Evolutionary conservation across 2,888 invertebrate species (phyloP).

Genomic region (Cataglyphis rosenhaueri): DNA sequence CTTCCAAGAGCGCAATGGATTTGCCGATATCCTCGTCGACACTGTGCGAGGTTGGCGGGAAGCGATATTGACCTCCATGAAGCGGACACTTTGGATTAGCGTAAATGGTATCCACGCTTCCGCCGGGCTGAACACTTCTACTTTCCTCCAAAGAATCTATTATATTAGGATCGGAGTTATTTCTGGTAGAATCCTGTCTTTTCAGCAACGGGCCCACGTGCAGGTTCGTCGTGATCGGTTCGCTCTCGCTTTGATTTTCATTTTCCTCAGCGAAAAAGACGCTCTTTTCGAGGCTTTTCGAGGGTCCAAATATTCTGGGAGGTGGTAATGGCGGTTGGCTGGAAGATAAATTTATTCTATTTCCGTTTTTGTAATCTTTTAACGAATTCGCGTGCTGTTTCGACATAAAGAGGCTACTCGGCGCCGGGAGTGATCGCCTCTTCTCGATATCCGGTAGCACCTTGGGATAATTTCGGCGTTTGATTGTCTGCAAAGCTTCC

Average conservation of each 20-base stretch:
- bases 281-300: slow-evolving; percentile 80
- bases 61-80: slow-evolving; percentile 68
- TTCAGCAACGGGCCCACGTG: slow-evolving; percentile 82
- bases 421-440: slow-evolving; percentile 82
- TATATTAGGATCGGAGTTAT: slow-evolving; percentile 78
- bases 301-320: slow-evolving; percentile 88
- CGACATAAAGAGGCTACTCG: slow-evolving; percentile 75
- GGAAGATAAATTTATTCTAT: slow-evolving; percentile 53
- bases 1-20: slow-evolving; percentile 57
- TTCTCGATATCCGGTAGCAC: slow-evolving; percentile 91
- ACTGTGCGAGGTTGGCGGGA: slow-evolving; percentile 62
- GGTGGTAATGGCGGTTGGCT: slow-evolving; percentile 88
- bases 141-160: slow-evolving; percentile 77
- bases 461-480: slow-evolving; percentile 93
- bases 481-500: slow-evolving; percentile 91
- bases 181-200: slow-evolving; percentile 75
- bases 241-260: slow-evolving; percentile 73
- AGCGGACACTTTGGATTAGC: slow-evolving; percentile 77
- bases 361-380: slow-evolving; percentile 73
- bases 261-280: slow-evolving; percentile 80
- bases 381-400: slow-evolving; percentile 76
- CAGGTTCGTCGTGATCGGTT: slow-evolving; percentile 81
- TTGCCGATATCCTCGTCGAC: slow-evolving; percentile 75
- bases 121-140: slow-evolving; percentile 55
- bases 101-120: slow-evolving; percentile 72